Evolutionary conservation across 2,113 vertebrate species (phyloP).

Genomic region (Lontra canadensis): DNA sequence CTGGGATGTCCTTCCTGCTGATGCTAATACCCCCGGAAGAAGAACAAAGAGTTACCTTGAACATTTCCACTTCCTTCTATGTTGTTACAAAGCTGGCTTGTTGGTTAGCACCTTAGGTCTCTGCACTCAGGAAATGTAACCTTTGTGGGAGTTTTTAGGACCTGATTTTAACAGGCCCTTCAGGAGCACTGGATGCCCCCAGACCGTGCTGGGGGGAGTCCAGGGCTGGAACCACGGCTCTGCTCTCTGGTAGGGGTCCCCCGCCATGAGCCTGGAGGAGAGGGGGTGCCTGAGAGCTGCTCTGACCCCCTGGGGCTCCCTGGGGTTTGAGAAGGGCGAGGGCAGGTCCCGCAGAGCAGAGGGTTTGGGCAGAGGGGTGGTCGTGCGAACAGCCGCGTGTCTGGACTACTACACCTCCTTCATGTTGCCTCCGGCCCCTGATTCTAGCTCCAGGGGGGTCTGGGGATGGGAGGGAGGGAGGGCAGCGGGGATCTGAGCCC

Average conservation of each 20-base stretch:
- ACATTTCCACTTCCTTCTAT: not conserved
- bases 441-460: not conserved
- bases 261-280: not conserved
- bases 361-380: not conserved
- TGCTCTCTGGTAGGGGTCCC: not conserved
- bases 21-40: not conserved
- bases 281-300: not conserved
- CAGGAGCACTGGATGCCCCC: not conserved
- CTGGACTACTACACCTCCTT: not conserved
- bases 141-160: not conserved
- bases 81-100: not conserved
- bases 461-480: rapidly evolving
- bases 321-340: not conserved
- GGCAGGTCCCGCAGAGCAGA: rapidly evolving
- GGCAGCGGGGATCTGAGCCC: no score
- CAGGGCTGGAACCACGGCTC: not conserved
- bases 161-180: not conserved
- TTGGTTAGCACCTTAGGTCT: not conserved
- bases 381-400: rapidly evolving
- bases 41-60: not conserved
- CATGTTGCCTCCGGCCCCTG: not conserved
- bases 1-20: not conserved
- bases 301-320: not conserved
- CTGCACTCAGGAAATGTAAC: not conserved
- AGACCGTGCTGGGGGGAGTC: not conserved